Percentiles rank a stretch among this genome's conserved stretches.
phyloP scores from a whole-genome alignment of 2,888 invertebrate species.

The Melolontha melolontha region DNA sequence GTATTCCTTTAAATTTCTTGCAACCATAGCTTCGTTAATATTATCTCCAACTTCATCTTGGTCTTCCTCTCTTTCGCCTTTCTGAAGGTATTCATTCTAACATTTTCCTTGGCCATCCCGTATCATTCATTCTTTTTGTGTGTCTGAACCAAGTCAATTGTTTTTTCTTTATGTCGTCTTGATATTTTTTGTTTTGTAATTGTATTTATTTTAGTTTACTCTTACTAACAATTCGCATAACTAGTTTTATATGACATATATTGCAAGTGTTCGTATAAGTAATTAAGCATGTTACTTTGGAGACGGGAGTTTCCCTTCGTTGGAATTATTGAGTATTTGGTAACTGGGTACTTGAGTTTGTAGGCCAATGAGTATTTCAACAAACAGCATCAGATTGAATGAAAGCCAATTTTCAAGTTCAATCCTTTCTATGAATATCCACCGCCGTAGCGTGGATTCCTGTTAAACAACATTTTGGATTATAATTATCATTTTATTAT shows the following conservation, averaged over 20 bases:
- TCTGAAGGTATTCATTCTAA: too few relatives aligned
- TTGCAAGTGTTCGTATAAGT: conserved; percentile 14
- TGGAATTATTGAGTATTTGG: conserved; percentile 2
- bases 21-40: too few relatives aligned
- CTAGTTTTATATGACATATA: neutral
- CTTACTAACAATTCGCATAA: too few relatives aligned
- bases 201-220: too few relatives aligned
- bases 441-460: conserved; percentile 9
- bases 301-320: conserved; percentile 22
- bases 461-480: conserved; percentile 27
- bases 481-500: conserved; percentile 37
- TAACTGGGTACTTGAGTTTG: conserved; percentile 2
- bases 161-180: too few relatives aligned
- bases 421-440: conserved; percentile 20
- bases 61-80: too few relatives aligned
- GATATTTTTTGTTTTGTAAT: too few relatives aligned
- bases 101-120: too few relatives aligned
- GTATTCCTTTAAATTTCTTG: too few relatives aligned
- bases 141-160: too few relatives aligned
- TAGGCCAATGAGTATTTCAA: neutral
- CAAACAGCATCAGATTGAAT: conserved; percentile 13
- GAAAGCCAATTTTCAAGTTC: conserved; percentile 35
- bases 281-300: conserved; percentile 21
- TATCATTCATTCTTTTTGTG: too few relatives aligned
- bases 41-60: too few relatives aligned